Evolutionary conservation across 2,797 vertebrate genomes (phyloP), one percentile per base, ranked within the genome.

Genomic region (Sebastes minor): DNA sequence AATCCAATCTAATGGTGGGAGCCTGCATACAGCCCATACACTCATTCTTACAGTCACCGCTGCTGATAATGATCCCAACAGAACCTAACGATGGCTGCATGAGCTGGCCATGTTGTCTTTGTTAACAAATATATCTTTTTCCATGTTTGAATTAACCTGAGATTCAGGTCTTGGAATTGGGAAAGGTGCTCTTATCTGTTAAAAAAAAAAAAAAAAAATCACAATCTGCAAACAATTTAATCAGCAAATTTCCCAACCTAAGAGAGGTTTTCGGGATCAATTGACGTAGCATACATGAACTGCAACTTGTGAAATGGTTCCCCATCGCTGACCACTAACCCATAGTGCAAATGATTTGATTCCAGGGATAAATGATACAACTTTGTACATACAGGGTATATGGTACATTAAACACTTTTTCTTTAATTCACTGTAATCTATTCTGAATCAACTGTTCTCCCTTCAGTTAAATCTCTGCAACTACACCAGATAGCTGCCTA

Each of bases 141-240:
- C 11, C n/a, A 11, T 30, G 18, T 78, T 52, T 63, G 23, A 71
- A 63, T 30, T 14, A 25, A 27, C 32, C 25, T 35, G 5, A 57
- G n/a, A 4, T 25, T 64, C 23, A 49, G 12, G 33, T 62, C 25
- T 55, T 63, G 12, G 32, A 27, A 73, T 7, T 35, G 16, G 28
- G 46, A 20, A 68, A 42, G 2, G 5, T 65, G 73, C 10, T 68
- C 38, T 71, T 55, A 70, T 76, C 64, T 60, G 49, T 60, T 6
- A 18, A 57, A 35, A 30, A 23, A 32, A 59, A 59, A 9, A 38
- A 57, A 1, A 28, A 20, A 23, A 30, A 12, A 20, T 60, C 38
- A 13, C 81, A 68, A 57, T 60, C 56, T 52, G 53, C 42, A 18
- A 74, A 65, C 25, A 74, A 25, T 69, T 68, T 71, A 71, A 68